Evolutionary conservation across 2,113 vertebrate genomes (phyloP), one percentile per base, ranked within the genome.

Genomic region (Cebidichthys violaceus): DNA sequence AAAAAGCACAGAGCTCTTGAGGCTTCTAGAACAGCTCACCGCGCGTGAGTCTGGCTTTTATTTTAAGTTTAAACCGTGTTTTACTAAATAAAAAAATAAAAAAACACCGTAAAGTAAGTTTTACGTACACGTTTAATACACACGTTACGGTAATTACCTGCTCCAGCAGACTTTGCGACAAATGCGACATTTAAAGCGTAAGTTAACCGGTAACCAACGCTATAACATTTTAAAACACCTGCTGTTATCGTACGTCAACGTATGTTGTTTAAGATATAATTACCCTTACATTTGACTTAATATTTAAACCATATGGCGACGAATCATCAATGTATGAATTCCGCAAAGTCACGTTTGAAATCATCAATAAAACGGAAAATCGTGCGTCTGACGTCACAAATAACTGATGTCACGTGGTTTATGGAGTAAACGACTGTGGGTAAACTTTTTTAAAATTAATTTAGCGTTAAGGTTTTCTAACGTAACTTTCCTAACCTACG

Each of bases 1-100:
- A 45, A 45, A 70, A 69, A 62, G 72, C 41, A 57, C 70, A 68
- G 72, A 83, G 87, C 89, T 6, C 90, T 73, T 70, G 91, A 89
- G 86, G 55, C 24, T 92, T 93, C 92, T 81, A 90, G 91, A 93
- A 93, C 76, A 62, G 80, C 47, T 57, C 80, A 66, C 50, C 4
- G 74, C 80, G 47, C 70, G 33, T 33, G 60, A 84, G 83, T 67
- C 74, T 27, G 45, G 27, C 61, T 72, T 75, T 89, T 33, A 3
- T 33, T 33, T 33, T n/a, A n/a, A n/a, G n/a, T 33, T 33, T 33
- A 33, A 33, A 33, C 33, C 5, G 33, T 33, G 33, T 33, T 33
- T 33, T 4, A 33, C 5, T 33, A 33, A 33, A 33, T 33, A 33
- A 33, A 33, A 33, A 33, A 33, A 5, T 6, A 33, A 33, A 33